phyloP scores from a whole-genome alignment of 1,140 invertebrate species.

The Leptoteleia sp. region DNA sequence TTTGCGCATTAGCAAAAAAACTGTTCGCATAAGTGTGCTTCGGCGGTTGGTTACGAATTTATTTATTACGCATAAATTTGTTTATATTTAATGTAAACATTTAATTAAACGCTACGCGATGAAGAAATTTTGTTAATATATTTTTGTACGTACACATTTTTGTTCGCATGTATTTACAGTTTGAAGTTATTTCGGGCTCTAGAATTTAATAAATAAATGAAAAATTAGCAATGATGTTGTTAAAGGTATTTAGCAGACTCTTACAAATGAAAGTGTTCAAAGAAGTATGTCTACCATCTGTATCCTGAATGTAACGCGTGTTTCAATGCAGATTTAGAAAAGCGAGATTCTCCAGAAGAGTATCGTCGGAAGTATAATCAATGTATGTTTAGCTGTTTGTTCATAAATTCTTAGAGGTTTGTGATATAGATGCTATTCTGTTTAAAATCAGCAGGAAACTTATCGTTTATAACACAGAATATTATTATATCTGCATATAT shows the following conservation, averaged over 20 bases:
- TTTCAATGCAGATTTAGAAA: constrained; percentile 68
- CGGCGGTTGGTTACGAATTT: constrained; percentile 4
- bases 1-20: constrained; percentile 15
- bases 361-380: constrained; percentile 72
- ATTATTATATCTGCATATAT: constrained; percentile 25
- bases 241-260: constrained; percentile 52
- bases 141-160: no score
- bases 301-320: constrained; percentile 59
- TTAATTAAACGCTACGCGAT: no score
- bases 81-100: no score
- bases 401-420: constrained; percentile 69
- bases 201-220: constrained; percentile 4
- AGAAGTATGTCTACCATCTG: constrained; percentile 61
- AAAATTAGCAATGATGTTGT: constrained; percentile 20
- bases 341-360: constrained; percentile 70
- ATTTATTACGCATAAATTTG: no score
- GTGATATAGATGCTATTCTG: constrained; percentile 69
- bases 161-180: no score
- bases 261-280: constrained; percentile 55
- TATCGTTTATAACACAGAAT: constrained; percentile 58
- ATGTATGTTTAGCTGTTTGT: constrained; percentile 72
- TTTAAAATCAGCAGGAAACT: constrained; percentile 65
- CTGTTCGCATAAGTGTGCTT: constrained; percentile 2
- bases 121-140: no score
- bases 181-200: background rate